phyloP scores from a whole-genome alignment of 2,888 invertebrate species.

The Panopea generosa region DNA sequence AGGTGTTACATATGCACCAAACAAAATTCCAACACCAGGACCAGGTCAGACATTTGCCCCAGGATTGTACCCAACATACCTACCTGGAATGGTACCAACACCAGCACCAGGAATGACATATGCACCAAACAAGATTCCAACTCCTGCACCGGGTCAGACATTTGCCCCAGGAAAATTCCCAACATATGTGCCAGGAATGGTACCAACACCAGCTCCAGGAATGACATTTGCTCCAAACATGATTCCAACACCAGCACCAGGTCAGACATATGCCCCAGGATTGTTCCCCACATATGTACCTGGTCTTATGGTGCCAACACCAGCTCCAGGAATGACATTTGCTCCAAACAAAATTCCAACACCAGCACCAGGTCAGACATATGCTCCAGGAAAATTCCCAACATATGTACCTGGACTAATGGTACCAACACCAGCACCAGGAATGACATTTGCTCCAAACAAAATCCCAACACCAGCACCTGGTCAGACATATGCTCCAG shows the following conservation, averaged over 20 bases:
- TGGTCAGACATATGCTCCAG: conserved; percentile 51
- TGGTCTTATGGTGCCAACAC: conserved; percentile 55
- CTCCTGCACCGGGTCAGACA: conserved; percentile 62
- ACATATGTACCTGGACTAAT: conserved; percentile 64
- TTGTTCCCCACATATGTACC: conserved; percentile 60
- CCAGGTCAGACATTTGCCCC: conserved; percentile 60
- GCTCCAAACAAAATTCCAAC: conserved; percentile 58
- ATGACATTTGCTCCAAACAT: conserved; percentile 61
- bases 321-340: conserved; percentile 57
- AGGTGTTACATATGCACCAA: conserved; percentile 51
- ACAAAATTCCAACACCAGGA: conserved; percentile 62
- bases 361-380: conserved; percentile 60
- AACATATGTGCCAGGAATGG: conserved; percentile 63
- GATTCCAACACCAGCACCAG: conserved; percentile 66
- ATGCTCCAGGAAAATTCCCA: conserved; percentile 61
- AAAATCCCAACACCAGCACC: conserved; percentile 61
- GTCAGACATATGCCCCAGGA: conserved; percentile 60
- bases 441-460: conserved; percentile 59
- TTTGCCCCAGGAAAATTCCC: conserved; percentile 62
- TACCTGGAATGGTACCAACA: conserved; percentile 63
- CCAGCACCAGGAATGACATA: conserved; percentile 60
- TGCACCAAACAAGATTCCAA: conserved; percentile 55
- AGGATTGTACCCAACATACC: conserved; percentile 51
- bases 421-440: conserved; percentile 58
- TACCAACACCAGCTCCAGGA: conserved; percentile 64